A percentile compares a stretch with the other conserved stretches of the same genome.
These are phyloP conservation scores for Metalampra italica DNA, from an alignment of 2,888 invertebrate genomes.

Conservation along the genomic window DNA sequence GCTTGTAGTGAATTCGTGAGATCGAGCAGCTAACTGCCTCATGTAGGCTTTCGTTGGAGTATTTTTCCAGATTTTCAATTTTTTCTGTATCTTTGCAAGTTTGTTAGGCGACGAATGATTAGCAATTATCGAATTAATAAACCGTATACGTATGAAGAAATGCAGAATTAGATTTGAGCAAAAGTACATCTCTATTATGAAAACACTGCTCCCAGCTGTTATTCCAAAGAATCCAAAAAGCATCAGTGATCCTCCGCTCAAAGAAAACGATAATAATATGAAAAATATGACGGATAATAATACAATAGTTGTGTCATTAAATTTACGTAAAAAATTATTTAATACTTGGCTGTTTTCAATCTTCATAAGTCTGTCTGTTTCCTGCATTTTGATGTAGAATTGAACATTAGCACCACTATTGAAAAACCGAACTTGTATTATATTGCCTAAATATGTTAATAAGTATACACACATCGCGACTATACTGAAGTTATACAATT, in stretches of 20 bases:
- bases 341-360: slow-evolving; percentile 32
- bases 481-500: slow-evolving; percentile 11
- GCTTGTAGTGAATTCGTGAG: slow-evolving; percentile 1
- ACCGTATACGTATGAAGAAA: slow-evolving; percentile 4
- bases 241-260: background rate
- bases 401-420: slow-evolving; percentile 36
- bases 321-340: slow-evolving; percentile 22
- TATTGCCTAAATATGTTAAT: slow-evolving; percentile 23
- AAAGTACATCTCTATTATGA: background rate
- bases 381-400: slow-evolving; percentile 44
- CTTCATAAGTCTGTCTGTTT: slow-evolving; percentile 46
- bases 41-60: background rate
- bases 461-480: slow-evolving; percentile 17
- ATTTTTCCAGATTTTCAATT: background rate
- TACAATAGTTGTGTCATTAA: slow-evolving; percentile 21
- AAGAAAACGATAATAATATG: slow-evolving; percentile 8
- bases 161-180: slow-evolving; percentile 9
- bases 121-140: slow-evolving; percentile 5
- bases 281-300: slow-evolving; percentile 14
- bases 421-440: slow-evolving; percentile 40
- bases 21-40: background rate
- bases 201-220: background rate
- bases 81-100: too few species aligned
- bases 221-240: slow-evolving; percentile 4
- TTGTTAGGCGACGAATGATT: background rate